Evolutionary conservation across 2,888 invertebrate species (phyloP).

Genomic region (Callinectes sapidus): DNA sequence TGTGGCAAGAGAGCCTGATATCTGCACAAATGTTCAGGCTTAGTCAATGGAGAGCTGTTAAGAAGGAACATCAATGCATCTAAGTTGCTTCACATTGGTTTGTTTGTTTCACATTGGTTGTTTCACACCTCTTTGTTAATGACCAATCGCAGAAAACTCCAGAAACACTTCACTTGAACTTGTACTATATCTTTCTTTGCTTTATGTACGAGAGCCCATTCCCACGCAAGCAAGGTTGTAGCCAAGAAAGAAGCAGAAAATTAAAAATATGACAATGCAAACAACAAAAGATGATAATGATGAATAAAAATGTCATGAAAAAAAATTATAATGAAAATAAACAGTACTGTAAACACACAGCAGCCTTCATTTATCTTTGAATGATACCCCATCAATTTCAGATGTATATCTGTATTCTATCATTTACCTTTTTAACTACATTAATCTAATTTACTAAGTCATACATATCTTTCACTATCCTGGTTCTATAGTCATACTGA

Average conservation of each 20-base stretch:
- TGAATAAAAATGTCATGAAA: neutral
- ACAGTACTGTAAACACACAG: neutral
- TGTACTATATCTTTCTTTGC: neutral
- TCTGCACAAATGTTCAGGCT: neutral
- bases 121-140: neutral
- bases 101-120: too few species aligned
- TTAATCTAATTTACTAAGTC: too few species aligned
- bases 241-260: slow-evolving; percentile 1
- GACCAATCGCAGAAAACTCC: neutral
- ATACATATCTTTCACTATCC: neutral
- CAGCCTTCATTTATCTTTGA: neutral
- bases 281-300: neutral
- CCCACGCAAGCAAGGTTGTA: neutral
- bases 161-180: neutral
- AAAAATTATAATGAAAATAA: neutral
- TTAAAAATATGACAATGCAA: neutral
- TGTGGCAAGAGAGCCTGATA: neutral
- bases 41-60: neutral
- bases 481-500: neutral
- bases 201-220: neutral
- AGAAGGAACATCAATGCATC: neutral
- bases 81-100: neutral
- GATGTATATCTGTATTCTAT: too few species aligned
- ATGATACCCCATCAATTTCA: neutral
- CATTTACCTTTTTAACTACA: too few species aligned